Percentiles rank a stretch among this genome's conserved stretches.
Conservation (phyloP, 2,888 invertebrate genomes). For the Agrotis clavis region DNA sequence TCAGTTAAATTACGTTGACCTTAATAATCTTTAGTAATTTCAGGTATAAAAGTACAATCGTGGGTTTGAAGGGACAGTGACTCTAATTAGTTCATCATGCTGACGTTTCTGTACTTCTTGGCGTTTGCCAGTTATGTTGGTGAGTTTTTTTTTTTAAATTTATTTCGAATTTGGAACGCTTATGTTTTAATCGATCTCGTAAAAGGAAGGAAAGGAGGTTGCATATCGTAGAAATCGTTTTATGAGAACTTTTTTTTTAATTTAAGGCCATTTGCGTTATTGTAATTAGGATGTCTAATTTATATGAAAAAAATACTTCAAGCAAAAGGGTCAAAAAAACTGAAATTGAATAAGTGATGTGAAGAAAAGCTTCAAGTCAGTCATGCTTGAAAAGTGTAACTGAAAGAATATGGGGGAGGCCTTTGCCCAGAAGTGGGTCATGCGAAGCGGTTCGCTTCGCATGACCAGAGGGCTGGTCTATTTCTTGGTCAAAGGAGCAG, state of each 20-base stretch:
- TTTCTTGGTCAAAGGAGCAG: too few relatives aligned
- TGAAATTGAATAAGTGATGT: too few relatives aligned
- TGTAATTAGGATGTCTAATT: too few relatives aligned
- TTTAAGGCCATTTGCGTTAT: background rate
- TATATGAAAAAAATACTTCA: too few relatives aligned
- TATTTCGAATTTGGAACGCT: background rate
- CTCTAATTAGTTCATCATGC: conserved; percentile 71
- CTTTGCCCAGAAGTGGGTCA: too few relatives aligned
- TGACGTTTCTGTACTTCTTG: conserved; percentile 64
- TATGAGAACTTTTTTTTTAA: background rate
- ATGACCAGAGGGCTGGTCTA: too few relatives aligned
- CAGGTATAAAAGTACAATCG: conserved; percentile 79
- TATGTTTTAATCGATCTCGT: too few relatives aligned
- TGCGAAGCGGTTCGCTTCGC: too few relatives aligned
- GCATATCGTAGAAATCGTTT: background rate
- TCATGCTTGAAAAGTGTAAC: too few relatives aligned
- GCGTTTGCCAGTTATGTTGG: conserved; percentile 65
- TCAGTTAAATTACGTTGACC: conserved; percentile 82
- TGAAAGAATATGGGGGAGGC: too few relatives aligned
- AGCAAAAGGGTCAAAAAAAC: too few relatives aligned
- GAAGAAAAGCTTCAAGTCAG: too few relatives aligned
- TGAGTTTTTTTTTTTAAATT: conserved; percentile 30
- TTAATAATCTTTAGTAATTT: conserved; percentile 82
- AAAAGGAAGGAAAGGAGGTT: background rate
- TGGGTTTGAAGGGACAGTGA: conserved; percentile 57